Percentiles rank a stretch among this genome's conserved stretches.
Evolutionary conservation across 2,113 vertebrate species (phyloP).

Genomic region (Sinocyclocheilus grahami): DNA sequence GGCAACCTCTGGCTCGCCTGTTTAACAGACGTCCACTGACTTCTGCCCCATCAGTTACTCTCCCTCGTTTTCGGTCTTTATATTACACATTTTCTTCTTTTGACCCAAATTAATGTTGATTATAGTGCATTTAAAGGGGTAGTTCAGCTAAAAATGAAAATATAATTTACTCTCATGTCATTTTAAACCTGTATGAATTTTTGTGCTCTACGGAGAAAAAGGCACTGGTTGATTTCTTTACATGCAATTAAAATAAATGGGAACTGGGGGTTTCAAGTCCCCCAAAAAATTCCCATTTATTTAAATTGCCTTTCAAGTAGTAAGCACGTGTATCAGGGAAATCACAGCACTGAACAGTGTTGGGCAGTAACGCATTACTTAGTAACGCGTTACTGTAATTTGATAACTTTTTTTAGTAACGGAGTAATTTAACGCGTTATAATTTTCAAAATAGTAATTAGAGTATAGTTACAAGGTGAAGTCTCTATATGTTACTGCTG

Average conservation of each 20-base stretch:
- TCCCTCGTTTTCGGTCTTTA: background rate
- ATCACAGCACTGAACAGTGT: too few species aligned
- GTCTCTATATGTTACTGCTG: too few species aligned
- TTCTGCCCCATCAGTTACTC: background rate
- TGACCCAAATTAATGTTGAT: background rate
- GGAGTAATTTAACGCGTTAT: too few species aligned
- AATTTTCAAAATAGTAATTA: too few species aligned
- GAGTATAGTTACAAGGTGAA: too few species aligned
- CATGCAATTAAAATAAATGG: background rate
- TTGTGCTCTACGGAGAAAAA: background rate
- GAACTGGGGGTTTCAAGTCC: too few species aligned
- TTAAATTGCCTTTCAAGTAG: background rate
- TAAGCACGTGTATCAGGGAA: too few species aligned
- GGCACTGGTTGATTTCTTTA: background rate
- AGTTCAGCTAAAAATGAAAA: background rate
- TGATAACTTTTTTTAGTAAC: too few species aligned
- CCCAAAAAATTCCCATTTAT: background rate
- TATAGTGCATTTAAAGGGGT: background rate
- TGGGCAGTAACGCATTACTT: too few species aligned
- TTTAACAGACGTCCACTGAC: slow-evolving; percentile 33
- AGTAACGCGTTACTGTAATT: too few species aligned
- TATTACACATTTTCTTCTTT: slow-evolving; percentile 32
- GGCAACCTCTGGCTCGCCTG: slow-evolving; percentile 51
- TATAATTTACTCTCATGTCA: background rate
- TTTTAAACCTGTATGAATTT: background rate